A percentile compares a stretch with the other conserved stretches of the same genome.
phyloP scores from a whole-genome alignment of 1,140 invertebrate genomes.

The Apocrypta bakeri region DNA sequence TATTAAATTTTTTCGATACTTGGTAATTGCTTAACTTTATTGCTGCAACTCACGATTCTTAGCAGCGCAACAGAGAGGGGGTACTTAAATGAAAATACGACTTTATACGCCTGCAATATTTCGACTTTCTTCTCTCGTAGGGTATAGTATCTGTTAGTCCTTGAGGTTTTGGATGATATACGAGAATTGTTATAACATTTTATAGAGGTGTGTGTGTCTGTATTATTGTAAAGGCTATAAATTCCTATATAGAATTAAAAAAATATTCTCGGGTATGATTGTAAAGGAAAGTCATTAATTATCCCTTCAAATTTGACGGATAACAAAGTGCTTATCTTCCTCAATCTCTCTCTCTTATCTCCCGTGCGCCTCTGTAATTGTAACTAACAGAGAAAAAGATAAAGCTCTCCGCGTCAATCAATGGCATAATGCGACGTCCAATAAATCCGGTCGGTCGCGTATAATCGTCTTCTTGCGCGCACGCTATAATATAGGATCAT shows the following conservation, averaged over 20 bases:
- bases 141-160: not conserved
- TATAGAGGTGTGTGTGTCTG: not conserved
- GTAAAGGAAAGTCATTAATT: not conserved
- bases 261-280: not conserved
- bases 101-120: not conserved
- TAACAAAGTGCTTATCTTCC: not conserved
- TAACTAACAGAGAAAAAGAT: not conserved
- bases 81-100: not conserved
- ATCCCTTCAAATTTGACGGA: not conserved
- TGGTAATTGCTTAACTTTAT: not conserved
- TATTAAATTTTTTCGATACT: not conserved
- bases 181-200: not conserved
- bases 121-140: not conserved
- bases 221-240: no score
- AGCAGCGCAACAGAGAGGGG: no score
- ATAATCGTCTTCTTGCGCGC: constrained; percentile 49
- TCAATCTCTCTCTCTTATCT: not conserved
- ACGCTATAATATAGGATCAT: constrained; percentile 49
- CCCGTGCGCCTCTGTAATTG: not conserved
- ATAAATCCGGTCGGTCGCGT: not conserved
- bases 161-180: not conserved
- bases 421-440: not conserved
- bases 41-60: not conserved
- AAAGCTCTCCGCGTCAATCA: not conserved
- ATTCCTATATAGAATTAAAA: not conserved